Base-by-base conservation (phyloP, 1,140 invertebrate species). In the Lepidurus couesii region DNA sequence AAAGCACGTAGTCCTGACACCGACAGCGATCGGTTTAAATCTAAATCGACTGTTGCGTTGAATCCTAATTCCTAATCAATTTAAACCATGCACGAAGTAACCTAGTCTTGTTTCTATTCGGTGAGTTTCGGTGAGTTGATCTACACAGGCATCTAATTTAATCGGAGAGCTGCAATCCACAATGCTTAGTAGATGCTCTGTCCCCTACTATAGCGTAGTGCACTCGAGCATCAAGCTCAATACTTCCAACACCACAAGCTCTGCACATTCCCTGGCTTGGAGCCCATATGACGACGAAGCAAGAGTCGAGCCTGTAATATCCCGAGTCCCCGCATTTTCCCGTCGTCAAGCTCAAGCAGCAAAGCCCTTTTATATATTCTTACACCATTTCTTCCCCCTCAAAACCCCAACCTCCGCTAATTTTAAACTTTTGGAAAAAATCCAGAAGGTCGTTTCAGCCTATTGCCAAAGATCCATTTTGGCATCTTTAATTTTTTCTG, bases 341-440 rank as follows among this genome's bases (percentile, higher is more conserved):
- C 53, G 7, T 65, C 53, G 16, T 65, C 21, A n/a, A 13, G 53
- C 53, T 65, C 53, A 65, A 65, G 34, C 34, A 34, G 34, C 34
- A 34, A 34, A 34, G 16, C 53, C 21, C 53, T 65, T 65, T 65
- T 65, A 65, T 65, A 65, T 65, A 65, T 65, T 65, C 53, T 65
- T 65, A 65, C 53, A 65, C n/a, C 53, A 65, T 21, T 65, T 47
- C 21, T 21, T 1, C 53, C 21, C 53, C 53, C 9, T 65, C 53
- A 7, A 65, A 65, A 13, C 53, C 53, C 53, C 53, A 65, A n/a
- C 16, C 53, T 13, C 53, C 53, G 53, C 53, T 65, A 65, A 65
- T 65, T 65, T 65, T 65, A 65, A 65, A 65, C 53, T 16, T 65
- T 65, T 65, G 53, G 53, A 65, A 65, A 65, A 65, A 65, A 65